Conservation (phyloP, 2,888 invertebrate genomes). For the Cheilosia impressa region DNA sequence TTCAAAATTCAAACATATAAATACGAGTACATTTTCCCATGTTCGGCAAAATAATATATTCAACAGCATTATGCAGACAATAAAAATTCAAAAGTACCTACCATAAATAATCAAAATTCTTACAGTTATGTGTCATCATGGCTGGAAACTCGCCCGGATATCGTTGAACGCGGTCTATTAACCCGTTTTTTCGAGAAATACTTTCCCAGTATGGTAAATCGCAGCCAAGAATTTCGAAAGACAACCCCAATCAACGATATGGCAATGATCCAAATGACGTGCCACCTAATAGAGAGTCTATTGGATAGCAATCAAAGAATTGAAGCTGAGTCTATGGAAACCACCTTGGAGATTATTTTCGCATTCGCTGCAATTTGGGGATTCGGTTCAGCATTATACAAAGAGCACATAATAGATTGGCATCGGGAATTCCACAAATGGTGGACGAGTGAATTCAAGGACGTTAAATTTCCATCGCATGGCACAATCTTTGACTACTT, state of each 20-base stretch:
- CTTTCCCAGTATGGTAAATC: constrained; percentile 92
- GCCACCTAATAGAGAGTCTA: constrained; percentile 93
- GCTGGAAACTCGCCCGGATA: constrained; percentile 91
- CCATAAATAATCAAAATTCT: constrained; percentile 57
- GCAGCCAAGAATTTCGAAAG: constrained; percentile 91
- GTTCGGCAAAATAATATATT: background rate
- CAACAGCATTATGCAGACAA: constrained; percentile 30
- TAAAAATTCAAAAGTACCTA: constrained; percentile 38
- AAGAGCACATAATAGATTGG: constrained; percentile 96
- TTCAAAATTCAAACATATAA: background rate
- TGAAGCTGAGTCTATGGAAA: constrained; percentile 87
- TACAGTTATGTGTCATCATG: constrained; percentile 93
- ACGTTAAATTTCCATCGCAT: constrained; percentile 92
- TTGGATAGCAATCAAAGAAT: constrained; percentile 82
- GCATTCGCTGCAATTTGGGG: constrained; percentile 96
- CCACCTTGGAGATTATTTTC: constrained; percentile 94
- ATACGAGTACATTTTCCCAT: background rate
- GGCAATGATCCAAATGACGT: constrained; percentile 95
- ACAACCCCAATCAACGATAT: constrained; percentile 96
- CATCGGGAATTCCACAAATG: constrained; percentile 97
- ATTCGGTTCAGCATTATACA: constrained; percentile 95
- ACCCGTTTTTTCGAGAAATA: constrained; percentile 97
- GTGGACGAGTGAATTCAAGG: constrained; percentile 97
- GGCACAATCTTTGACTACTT: constrained; percentile 95
- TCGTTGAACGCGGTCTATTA: constrained; percentile 91